Percentiles rank a stretch among this genome's conserved stretches.
Evolutionary conservation across 2,113 vertebrate species (phyloP).

Genomic region (Chroicocephalus ridibundus): DNA sequence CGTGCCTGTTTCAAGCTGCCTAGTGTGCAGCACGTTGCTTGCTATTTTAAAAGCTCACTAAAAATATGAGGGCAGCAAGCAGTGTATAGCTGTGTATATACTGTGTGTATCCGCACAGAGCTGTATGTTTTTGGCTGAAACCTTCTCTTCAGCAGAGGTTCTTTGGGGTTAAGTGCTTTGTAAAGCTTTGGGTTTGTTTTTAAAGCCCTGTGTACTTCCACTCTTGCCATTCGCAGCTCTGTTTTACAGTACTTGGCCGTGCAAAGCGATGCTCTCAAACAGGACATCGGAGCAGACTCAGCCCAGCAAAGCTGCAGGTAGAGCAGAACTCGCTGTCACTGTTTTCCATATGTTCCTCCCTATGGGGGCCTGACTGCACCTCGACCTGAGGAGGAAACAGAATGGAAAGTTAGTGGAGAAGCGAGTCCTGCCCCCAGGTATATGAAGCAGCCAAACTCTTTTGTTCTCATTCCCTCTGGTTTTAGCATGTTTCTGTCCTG

Average conservation of each 20-base stretch:
- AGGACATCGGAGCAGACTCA: neutral
- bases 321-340: neutral
- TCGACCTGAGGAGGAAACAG: neutral
- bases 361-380: neutral
- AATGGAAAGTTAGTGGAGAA: neutral
- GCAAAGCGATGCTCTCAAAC: neutral
- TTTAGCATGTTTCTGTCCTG: neutral
- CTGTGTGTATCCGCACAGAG: neutral
- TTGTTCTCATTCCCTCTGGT: neutral
- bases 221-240: neutral
- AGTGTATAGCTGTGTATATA: neutral
- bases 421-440: neutral
- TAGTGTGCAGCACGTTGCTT: neutral
- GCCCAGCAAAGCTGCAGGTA: neutral
- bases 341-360: constrained; percentile 26
- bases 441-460: neutral
- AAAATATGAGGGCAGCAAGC: neutral
- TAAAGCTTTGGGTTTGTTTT: neutral
- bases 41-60: neutral
- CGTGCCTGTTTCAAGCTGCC: neutral
- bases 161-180: neutral
- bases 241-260: neutral
- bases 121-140: neutral
- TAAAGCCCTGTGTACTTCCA: neutral
- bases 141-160: neutral